phyloP scores from a whole-genome alignment of 2,113 vertebrate species.

The Tachycineta bicolor region DNA sequence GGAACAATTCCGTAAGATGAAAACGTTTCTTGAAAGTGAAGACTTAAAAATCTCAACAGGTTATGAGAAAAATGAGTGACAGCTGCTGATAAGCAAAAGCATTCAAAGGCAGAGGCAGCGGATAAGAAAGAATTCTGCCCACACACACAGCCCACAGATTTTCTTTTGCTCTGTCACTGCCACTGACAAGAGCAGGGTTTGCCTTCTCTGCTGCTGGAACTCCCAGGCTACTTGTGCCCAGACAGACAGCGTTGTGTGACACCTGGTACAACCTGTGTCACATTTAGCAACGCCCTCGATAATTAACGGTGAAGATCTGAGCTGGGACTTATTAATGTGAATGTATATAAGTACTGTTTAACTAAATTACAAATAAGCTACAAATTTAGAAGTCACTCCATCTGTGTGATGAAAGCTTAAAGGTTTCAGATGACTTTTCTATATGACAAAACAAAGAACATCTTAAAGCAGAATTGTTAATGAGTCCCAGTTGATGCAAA shows the following conservation, averaged over 20 bases:
- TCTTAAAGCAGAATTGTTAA: neutral
- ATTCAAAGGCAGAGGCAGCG: neutral
- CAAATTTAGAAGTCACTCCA: neutral
- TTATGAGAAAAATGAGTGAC: neutral
- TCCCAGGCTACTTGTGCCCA: neutral
- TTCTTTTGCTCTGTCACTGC: neutral
- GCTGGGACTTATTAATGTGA: neutral
- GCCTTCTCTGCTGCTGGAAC: neutral
- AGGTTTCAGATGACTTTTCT: neutral
- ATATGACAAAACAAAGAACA: neutral
- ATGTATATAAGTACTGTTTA: neutral
- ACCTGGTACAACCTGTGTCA: neutral
- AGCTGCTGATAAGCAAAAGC: neutral
- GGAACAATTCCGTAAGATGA: neutral
- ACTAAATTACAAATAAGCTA: conserved; percentile 2
- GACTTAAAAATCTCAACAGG: neutral
- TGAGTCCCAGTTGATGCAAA: neutral
- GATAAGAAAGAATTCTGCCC: neutral
- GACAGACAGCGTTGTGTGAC: rapidly evolving
- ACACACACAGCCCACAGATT: neutral
- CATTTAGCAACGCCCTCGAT: neutral
- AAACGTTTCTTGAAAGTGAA: neutral
- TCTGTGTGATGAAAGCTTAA: neutral
- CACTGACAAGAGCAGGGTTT: neutral
- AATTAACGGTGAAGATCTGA: neutral